These are phyloP conservation scores for Euthynnus affinis DNA, from an alignment of 2,797 vertebrate genomes.

Conservation along the genomic window DNA sequence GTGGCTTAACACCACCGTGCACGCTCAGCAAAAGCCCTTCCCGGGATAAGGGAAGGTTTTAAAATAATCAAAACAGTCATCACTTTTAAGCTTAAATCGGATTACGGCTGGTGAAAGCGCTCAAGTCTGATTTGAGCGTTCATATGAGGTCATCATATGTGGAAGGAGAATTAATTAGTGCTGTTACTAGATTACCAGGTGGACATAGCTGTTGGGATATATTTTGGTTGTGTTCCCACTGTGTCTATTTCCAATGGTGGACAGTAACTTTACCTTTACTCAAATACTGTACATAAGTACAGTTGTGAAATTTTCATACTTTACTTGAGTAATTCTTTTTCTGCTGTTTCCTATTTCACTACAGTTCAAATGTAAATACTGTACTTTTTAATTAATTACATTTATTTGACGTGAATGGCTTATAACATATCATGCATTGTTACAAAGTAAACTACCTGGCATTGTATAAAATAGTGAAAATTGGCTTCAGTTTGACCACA, in stretches of 20 bases:
- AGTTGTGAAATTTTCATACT: neutral
- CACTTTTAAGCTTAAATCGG: conserved; percentile 52
- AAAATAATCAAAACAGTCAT: conserved; percentile 66
- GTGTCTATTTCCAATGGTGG: neutral
- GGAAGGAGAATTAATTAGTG: conserved; percentile 48
- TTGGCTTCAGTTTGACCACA: neutral
- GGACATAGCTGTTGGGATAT: conserved; percentile 3
- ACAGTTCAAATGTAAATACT: neutral
- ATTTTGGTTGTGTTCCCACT: neutral
- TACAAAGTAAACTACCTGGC: neutral
- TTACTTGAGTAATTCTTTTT: neutral
- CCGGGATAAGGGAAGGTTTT: conserved; percentile 38
- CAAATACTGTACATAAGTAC: neutral
- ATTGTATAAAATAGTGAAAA: neutral
- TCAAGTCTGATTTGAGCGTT: conserved; percentile 40
- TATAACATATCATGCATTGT: too few relatives aligned
- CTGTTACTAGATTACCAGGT: conserved; percentile 50
- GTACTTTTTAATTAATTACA: neutral
- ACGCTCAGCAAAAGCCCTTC: conserved; percentile 49
- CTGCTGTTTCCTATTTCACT: neutral
- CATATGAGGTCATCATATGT: conserved; percentile 58
- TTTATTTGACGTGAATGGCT: neutral
- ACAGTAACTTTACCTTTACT: conserved; percentile 1
- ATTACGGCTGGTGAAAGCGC: conserved; percentile 56
- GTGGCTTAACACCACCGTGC: conserved; percentile 28